A percentile compares a stretch with the other conserved stretches of the same genome.
Evolutionary conservation across 2,113 vertebrate species (phyloP).

Genomic region (Typhlomys cinereus): DNA sequence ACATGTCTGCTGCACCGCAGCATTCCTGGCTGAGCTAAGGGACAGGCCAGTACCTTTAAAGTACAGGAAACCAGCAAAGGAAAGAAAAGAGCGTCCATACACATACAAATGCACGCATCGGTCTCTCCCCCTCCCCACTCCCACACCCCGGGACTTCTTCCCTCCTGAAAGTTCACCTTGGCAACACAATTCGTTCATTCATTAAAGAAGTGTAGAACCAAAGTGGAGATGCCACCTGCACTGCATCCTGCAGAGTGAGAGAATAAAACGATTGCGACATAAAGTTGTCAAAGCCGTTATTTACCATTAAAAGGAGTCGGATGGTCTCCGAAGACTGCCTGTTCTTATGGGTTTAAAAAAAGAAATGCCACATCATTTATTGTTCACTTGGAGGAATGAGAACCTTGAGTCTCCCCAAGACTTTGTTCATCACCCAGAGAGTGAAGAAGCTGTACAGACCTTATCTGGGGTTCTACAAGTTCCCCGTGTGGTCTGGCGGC

Average conservation of each 20-base stretch:
- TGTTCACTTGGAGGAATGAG: neutral
- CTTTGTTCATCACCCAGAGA: neutral
- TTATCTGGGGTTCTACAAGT: neutral
- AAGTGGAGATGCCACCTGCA: conserved; percentile 12
- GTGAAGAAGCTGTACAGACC: neutral
- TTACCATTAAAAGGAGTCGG: neutral
- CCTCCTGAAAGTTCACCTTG: neutral
- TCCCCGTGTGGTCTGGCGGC: neutral
- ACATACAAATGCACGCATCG: neutral
- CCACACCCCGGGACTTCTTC: too few species aligned
- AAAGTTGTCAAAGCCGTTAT: conserved; percentile 5
- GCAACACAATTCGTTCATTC: neutral
- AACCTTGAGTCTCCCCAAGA: neutral
- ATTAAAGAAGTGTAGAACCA: conserved; percentile 1
- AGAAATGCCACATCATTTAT: neutral
- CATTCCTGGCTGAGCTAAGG: neutral
- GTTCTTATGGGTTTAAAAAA: neutral
- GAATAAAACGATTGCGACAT: conserved; percentile 1
- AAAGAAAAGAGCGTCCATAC: neutral
- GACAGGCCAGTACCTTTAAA: neutral
- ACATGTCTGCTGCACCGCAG: neutral
- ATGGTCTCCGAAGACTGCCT: neutral
- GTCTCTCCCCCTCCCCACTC: too few species aligned
- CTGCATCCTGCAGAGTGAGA: conserved; percentile 10
- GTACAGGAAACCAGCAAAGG: conserved; percentile 16